A percentile compares a stretch with the other conserved stretches of the same genome.
Conservation (phyloP, 2,797 vertebrate genomes). For the Sciurus vulgaris region DNA sequence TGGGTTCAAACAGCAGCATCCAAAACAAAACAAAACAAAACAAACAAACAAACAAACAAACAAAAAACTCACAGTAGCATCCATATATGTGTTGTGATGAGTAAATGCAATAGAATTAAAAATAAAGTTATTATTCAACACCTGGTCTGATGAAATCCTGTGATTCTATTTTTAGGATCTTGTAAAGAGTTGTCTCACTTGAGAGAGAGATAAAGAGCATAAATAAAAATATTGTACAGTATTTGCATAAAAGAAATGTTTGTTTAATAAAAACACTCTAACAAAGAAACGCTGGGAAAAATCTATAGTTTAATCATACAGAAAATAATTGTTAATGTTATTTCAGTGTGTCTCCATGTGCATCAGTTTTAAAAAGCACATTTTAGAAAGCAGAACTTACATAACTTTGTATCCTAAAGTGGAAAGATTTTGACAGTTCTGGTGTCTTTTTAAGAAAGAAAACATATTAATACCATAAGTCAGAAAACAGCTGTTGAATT, state of each 20-base stretch:
- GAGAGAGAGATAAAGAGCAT: neutral
- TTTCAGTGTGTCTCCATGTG: neutral
- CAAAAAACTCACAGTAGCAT: neutral
- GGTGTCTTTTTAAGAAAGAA: constrained; percentile 34
- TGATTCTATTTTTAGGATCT: neutral
- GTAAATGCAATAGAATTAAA: neutral
- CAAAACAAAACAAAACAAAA: no score
- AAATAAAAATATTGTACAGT: neutral
- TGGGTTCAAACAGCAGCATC: no score
- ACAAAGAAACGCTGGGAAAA: neutral
- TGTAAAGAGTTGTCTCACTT: constrained; percentile 20
- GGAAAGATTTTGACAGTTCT: constrained; percentile 15
- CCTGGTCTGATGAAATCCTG: neutral
- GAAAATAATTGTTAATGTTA: constrained; percentile 35
- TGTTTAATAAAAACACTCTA: neutral
- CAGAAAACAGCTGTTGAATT: neutral
- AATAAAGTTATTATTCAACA: neutral
- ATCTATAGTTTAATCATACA: neutral
- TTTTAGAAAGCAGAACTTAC: constrained; percentile 1
- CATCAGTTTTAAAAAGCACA: neutral
- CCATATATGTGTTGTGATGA: neutral
- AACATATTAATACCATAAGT: constrained; percentile 17
- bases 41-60: no score
- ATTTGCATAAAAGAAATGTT: neutral
- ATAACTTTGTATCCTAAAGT: neutral